Percentiles rank a stretch among this genome's conserved stretches.
phyloP scores from a whole-genome alignment of 1,140 invertebrate species.

The Stegodyphus mimosarum region DNA sequence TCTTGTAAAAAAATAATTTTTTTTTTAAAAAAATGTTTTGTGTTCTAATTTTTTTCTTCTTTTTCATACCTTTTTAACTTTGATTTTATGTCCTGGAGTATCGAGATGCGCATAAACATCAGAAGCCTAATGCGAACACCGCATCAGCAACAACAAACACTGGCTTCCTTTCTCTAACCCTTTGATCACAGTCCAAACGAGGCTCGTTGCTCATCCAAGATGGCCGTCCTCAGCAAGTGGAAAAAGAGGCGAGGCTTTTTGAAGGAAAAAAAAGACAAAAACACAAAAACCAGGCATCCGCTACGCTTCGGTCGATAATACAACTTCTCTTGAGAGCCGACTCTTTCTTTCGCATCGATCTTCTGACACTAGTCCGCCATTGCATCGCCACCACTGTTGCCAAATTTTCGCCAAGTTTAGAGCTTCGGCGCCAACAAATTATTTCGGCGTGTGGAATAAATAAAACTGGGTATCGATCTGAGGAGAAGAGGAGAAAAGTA shows the following conservation, averaged over 20 bases:
- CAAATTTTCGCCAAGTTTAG: conserved; percentile 32
- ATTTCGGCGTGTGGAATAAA: too few relatives aligned
- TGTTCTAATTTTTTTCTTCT: conserved; percentile 9
- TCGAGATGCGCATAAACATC: conserved; percentile 32
- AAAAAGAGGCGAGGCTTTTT: conserved; percentile 60
- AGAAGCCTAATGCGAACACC: background rate
- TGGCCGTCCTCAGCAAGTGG: conserved; percentile 48
- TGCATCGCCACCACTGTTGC: background rate
- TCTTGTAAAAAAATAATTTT: too few relatives aligned
- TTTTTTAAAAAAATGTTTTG: background rate
- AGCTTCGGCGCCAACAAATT: too few relatives aligned
- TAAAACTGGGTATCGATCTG: too few relatives aligned
- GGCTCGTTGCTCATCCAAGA: conserved; percentile 57
- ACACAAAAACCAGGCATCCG: conserved; percentile 52
- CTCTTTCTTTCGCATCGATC: conserved; percentile 51
- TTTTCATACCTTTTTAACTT: conserved; percentile 15
- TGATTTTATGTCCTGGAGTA: background rate
- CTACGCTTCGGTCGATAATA: conserved; percentile 41
- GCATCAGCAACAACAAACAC: conserved; percentile 32
- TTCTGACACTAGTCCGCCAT: background rate
- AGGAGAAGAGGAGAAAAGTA: too few relatives aligned
- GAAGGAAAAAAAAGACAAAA: conserved; percentile 53
- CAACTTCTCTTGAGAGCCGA: conserved; percentile 42
- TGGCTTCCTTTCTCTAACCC: conserved; percentile 43
- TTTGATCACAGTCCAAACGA: conserved; percentile 50